Conservation (phyloP, 2,797 vertebrate species). For the Steatocranus sp. region DNA sequence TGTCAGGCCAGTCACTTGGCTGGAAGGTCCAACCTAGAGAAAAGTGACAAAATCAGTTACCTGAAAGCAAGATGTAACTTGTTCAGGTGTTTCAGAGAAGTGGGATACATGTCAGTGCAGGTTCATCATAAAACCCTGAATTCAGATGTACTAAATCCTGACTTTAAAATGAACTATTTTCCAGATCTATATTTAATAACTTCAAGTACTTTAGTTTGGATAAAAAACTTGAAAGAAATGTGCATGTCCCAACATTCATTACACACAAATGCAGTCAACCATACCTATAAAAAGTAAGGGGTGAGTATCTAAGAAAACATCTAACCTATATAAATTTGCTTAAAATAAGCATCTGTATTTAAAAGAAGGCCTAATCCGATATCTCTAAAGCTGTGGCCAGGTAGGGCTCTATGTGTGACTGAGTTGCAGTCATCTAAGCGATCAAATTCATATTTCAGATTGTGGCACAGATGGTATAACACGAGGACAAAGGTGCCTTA, state of each 20-base stretch:
- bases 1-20: slow-evolving; percentile 63
- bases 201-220: not conserved
- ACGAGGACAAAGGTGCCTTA: not conserved
- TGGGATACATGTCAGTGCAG: not conserved
- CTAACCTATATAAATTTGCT: not conserved
- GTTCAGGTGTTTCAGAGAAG: not conserved
- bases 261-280: not conserved
- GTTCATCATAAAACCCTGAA: not conserved
- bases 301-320: not conserved
- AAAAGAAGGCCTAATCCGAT: not conserved
- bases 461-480: not conserved
- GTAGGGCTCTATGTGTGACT: not conserved
- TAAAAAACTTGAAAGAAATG: not conserved
- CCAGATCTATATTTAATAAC: not conserved
- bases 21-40: slow-evolving; percentile 75
- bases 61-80: not conserved
- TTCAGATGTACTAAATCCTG: not conserved
- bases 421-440: not conserved
- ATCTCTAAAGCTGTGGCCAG: not conserved
- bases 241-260: accelerated
- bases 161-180: not conserved
- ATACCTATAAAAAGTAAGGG: not conserved
- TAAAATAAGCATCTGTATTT: not conserved
- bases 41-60: not conserved
- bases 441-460: accelerated